Percentiles rank a stretch among this genome's conserved stretches.
These are phyloP conservation scores for Morinoia aosen DNA, from an alignment of 2,888 invertebrate species.

Conservation along the genomic window DNA sequence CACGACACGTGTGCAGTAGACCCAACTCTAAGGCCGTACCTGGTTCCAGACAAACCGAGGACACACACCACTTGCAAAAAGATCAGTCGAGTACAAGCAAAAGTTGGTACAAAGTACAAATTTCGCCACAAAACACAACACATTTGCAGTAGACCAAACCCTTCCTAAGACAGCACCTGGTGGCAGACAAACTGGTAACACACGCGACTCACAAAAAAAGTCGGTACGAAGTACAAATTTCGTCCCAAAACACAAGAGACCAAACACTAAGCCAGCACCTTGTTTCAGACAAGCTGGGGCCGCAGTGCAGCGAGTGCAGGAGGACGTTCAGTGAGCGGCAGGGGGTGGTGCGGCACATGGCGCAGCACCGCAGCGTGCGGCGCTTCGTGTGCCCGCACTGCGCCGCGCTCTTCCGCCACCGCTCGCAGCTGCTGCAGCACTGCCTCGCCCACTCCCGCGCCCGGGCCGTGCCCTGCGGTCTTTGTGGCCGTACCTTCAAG, in stretches of 20 bases:
- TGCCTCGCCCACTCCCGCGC: background rate
- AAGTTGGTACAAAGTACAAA: too few species aligned
- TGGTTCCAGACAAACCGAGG: too few species aligned
- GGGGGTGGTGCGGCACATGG: slow-evolving; percentile 31
- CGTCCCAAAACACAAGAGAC: too few species aligned
- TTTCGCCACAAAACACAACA: too few species aligned
- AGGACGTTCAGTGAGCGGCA: background rate
- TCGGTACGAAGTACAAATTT: too few species aligned
- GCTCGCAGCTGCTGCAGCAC: background rate
- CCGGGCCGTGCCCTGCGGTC: background rate
- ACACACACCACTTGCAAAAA: too few species aligned
- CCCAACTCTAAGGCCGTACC: too few species aligned
- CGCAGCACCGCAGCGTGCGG: slow-evolving; percentile 11
- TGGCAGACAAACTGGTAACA: too few species aligned
- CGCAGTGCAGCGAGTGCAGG: slow-evolving; percentile 13
- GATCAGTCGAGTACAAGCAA: too few species aligned
- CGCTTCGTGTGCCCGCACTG: background rate
- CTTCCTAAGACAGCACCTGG: background rate
- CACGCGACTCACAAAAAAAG: too few species aligned
- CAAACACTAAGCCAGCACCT: background rate
- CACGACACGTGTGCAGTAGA: too few species aligned
- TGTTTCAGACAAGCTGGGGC: background rate
- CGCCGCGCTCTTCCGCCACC: background rate
- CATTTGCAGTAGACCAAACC: too few species aligned
- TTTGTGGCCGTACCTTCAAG: slow-evolving; percentile 31